phyloP scores from a whole-genome alignment of 2,888 invertebrate species.

The Hypomecis atomaria region DNA sequence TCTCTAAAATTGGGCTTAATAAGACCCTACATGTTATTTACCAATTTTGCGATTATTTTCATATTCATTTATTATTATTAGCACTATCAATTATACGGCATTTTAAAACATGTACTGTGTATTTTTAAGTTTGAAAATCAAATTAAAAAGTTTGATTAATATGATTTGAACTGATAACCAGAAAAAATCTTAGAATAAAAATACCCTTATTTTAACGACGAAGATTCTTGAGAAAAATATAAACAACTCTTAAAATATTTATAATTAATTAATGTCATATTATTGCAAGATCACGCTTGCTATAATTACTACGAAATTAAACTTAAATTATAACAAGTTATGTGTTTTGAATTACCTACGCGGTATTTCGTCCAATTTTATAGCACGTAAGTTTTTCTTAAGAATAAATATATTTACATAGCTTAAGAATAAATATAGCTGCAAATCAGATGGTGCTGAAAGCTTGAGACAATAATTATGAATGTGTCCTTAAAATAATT shows the following conservation, averaged over 20 bases:
- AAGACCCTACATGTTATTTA: too few species aligned
- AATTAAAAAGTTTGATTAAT: neutral
- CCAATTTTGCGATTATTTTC: too few species aligned
- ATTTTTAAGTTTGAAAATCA: neutral
- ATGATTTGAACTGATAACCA: neutral
- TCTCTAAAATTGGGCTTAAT: neutral
- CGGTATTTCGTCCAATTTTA: conserved; percentile 58
- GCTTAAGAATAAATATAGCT: conserved; percentile 56
- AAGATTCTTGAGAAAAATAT: conserved; percentile 72
- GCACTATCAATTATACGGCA: conserved; percentile 1
- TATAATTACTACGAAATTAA: conserved; percentile 23
- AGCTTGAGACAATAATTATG: conserved; percentile 23
- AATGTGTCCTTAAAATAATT: conserved; percentile 28
- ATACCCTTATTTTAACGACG: conserved; percentile 57
- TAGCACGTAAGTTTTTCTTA: conserved; percentile 61
- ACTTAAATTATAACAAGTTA: conserved; percentile 54
- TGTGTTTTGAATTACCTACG: conserved; percentile 56
- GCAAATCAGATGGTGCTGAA: conserved; percentile 47
- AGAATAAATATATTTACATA: conserved; percentile 80
- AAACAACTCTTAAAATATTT: conserved; percentile 72
- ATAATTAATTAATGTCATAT: conserved; percentile 63
- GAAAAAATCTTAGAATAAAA: conserved; percentile 47
- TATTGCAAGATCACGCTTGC: conserved; percentile 32
- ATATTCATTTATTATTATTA: neutral
- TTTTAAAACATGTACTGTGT: neutral